Percentiles rank a stretch among this genome's conserved stretches.
Evolutionary conservation across 2,797 vertebrate species (phyloP).

Genomic region (Sebastes aleutianus): DNA sequence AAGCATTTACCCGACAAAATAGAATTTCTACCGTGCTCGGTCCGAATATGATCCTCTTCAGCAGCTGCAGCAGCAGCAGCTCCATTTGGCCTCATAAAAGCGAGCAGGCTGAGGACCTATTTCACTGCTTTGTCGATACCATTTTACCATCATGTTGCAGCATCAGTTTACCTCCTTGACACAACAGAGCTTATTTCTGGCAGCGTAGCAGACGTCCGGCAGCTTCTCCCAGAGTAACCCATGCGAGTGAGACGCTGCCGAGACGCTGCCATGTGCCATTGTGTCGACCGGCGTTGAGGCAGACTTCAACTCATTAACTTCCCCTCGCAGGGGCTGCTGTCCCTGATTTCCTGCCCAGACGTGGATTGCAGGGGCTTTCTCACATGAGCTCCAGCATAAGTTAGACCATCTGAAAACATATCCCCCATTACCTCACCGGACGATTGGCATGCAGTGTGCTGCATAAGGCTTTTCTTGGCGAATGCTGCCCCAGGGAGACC

Average conservation of each 20-base stretch:
- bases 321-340: constrained; percentile 36
- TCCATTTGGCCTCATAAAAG: constrained; percentile 60
- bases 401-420: constrained; percentile 76
- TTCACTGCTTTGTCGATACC: constrained; percentile 60
- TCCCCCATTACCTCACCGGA: constrained; percentile 68
- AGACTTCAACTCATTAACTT: constrained; percentile 63
- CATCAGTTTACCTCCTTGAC: constrained; percentile 60
- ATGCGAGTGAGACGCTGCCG: constrained; percentile 47
- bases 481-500: constrained; percentile 71
- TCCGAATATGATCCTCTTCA: constrained; percentile 63
- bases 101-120: constrained; percentile 45
- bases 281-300: constrained; percentile 26
- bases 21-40: constrained; percentile 40
- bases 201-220: constrained; percentile 21
- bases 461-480: constrained; percentile 73
- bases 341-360: constrained; percentile 56
- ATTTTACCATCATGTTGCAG: constrained; percentile 49
- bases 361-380: constrained; percentile 60
- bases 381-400: constrained; percentile 70
- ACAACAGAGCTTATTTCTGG: constrained; percentile 50
- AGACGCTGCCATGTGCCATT: constrained; percentile 26
- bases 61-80: constrained; percentile 21
- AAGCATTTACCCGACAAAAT: constrained; percentile 50
- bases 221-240: constrained; percentile 24
- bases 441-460: constrained; percentile 63